Evolutionary conservation across 2,888 invertebrate genomes (phyloP).

Genomic region (Autographa gamma): DNA sequence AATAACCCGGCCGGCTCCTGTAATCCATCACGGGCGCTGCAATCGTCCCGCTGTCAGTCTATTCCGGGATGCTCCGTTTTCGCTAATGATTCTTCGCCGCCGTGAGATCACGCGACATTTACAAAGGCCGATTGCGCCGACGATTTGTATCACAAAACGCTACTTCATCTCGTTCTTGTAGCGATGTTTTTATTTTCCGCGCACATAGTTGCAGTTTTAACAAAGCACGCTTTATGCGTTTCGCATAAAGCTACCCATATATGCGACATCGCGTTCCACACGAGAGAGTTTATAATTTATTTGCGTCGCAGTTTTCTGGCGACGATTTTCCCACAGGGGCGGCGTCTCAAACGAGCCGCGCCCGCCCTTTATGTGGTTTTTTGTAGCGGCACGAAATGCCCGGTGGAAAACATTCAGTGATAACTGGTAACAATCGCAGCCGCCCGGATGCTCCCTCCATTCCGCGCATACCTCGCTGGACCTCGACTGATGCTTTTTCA

Average conservation of each 20-base stretch:
- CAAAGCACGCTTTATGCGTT: slow-evolving; percentile 74
- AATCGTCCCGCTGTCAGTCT: slow-evolving; percentile 87
- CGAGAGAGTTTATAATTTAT: slow-evolving; percentile 88
- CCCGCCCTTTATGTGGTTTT: slow-evolving; percentile 88
- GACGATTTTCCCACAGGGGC: slow-evolving; percentile 89
- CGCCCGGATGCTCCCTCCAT: slow-evolving; percentile 88
- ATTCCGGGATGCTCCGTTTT: slow-evolving; percentile 87
- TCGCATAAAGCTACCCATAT: slow-evolving; percentile 69
- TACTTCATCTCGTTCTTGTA: slow-evolving; percentile 55
- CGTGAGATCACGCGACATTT: slow-evolving; percentile 78
- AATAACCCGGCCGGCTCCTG: slow-evolving; percentile 78
- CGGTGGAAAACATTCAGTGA: slow-evolving; percentile 89
- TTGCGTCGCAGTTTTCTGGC: slow-evolving; percentile 88
- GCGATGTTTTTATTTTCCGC: slow-evolving; percentile 53
- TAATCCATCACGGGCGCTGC: slow-evolving; percentile 86
- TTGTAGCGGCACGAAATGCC: slow-evolving; percentile 87
- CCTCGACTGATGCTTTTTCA: slow-evolving; percentile 85
- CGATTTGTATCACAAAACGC: slow-evolving; percentile 74
- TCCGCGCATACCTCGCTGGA: slow-evolving; percentile 85
- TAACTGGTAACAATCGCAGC: slow-evolving; percentile 89
- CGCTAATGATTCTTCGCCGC: slow-evolving; percentile 84
- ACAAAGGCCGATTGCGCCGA: slow-evolving; percentile 77
- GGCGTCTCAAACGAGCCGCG: slow-evolving; percentile 87
- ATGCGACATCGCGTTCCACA: slow-evolving; percentile 80
- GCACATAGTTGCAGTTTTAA: slow-evolving; percentile 71